These are phyloP conservation scores for Aspidiotus rigidus DNA, from an alignment of 2,888 invertebrate genomes.

Conservation along the genomic window DNA sequence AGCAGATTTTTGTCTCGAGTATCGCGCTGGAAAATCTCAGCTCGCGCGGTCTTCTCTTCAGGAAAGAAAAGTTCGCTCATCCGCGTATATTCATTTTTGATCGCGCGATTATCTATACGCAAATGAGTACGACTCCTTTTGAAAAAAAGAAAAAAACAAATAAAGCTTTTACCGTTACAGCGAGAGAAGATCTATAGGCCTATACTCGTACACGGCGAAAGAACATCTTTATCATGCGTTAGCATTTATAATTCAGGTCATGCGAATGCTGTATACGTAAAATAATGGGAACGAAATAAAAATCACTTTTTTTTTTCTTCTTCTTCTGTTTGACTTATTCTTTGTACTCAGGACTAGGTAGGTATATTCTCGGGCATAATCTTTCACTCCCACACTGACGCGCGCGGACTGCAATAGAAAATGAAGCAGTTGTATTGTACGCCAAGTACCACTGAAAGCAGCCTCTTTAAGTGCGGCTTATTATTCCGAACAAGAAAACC, in stretches of 20 bases:
- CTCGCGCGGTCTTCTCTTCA: neutral
- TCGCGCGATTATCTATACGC: conserved; percentile 1
- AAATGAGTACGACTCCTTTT: neutral
- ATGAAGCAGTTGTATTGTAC: too few species aligned
- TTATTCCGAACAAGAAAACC: too few species aligned
- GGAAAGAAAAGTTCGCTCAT: neutral
- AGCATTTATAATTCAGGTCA: conserved; percentile 26
- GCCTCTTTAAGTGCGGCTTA: too few species aligned
- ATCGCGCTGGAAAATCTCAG: neutral
- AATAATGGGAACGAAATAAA: conserved; percentile 25
- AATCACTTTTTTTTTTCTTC: conserved; percentile 19
- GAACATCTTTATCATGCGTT: conserved; percentile 1
- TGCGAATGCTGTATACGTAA: conserved; percentile 19
- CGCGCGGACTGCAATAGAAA: too few species aligned
- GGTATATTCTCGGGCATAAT: too few species aligned
- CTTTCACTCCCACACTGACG: too few species aligned
- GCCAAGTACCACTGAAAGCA: too few species aligned
- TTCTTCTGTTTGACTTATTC: conserved; percentile 1
- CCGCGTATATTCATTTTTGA: neutral
- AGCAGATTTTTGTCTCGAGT: too few species aligned
- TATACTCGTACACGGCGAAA: neutral
- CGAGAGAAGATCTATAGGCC: neutral
- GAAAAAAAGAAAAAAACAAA: neutral
- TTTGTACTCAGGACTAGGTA: too few species aligned
- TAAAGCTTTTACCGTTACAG: neutral